Conservation (phyloP, 2,113 vertebrate species). For the Petroica traversi region DNA sequence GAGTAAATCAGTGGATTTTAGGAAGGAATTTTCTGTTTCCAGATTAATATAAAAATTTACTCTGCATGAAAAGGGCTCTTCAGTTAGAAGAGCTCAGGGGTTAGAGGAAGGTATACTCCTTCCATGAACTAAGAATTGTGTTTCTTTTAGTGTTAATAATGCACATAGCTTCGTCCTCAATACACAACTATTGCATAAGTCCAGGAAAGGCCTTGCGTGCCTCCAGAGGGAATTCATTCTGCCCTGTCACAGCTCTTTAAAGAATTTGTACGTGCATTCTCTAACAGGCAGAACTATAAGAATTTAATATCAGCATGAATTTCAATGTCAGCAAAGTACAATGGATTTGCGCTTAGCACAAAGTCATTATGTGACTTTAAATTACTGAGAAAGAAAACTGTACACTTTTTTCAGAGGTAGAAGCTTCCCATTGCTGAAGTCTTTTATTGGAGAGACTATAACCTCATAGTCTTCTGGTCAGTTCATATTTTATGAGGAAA, state of each 20-base stretch:
- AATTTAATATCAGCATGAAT: neutral
- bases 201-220: neutral
- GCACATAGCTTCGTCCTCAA: neutral
- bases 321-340: neutral
- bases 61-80: neutral
- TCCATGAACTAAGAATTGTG: neutral
- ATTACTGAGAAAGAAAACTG: neutral
- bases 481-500: neutral
- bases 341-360: neutral
- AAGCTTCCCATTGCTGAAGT: neutral
- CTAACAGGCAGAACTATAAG: neutral
- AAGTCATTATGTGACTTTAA: neutral
- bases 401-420: neutral
- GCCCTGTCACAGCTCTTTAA: neutral
- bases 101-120: neutral
- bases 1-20: neutral
- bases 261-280: neutral
- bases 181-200: neutral
- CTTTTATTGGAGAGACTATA: neutral
- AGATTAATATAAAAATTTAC: neutral
- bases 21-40: neutral
- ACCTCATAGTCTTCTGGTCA: neutral
- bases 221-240: neutral
- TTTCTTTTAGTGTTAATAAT: neutral
- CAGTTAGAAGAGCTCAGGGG: neutral